phyloP scores from a whole-genome alignment of 2,797 vertebrate genomes.

The Betta splendens region DNA sequence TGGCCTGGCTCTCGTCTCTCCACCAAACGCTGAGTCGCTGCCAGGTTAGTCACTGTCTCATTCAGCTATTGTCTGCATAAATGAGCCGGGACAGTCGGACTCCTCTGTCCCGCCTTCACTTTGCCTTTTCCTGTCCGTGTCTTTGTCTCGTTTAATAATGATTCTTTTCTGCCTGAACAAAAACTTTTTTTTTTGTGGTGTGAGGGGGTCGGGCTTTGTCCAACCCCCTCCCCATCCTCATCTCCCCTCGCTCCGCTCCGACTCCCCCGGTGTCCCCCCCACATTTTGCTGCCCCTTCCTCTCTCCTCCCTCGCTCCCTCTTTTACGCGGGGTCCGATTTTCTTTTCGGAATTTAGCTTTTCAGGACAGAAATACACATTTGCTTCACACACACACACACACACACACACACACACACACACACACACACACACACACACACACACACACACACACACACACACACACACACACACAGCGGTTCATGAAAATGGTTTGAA shows the following conservation, averaged over 20 bases:
- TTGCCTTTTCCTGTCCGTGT: slow-evolving; percentile 54
- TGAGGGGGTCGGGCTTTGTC: slow-evolving; percentile 62
- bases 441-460: no score
- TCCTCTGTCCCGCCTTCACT: slow-evolving; percentile 43
- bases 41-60: slow-evolving; percentile 49
- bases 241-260: slow-evolving; percentile 18
- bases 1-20: slow-evolving; percentile 20
- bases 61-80: slow-evolving; percentile 55
- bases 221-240: slow-evolving; percentile 11
- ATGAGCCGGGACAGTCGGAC: slow-evolving; percentile 55
- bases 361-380: no score
- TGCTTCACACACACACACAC: no score
- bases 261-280: slow-evolving; percentile 25
- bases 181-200: slow-evolving; percentile 25
- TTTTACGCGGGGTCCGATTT: no score
- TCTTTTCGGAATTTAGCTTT: no score
- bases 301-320: background rate
- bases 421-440: no score
- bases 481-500: slow-evolving; percentile 31
- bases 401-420: no score
- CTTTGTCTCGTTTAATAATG: slow-evolving; percentile 59
- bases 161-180: slow-evolving; percentile 58
- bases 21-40: slow-evolving; percentile 43
- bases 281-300: slow-evolving; percentile 2
- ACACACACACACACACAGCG: no score